Base-by-base conservation (phyloP, 1,140 invertebrate genomes). In the Achatina immaculata region DNA sequence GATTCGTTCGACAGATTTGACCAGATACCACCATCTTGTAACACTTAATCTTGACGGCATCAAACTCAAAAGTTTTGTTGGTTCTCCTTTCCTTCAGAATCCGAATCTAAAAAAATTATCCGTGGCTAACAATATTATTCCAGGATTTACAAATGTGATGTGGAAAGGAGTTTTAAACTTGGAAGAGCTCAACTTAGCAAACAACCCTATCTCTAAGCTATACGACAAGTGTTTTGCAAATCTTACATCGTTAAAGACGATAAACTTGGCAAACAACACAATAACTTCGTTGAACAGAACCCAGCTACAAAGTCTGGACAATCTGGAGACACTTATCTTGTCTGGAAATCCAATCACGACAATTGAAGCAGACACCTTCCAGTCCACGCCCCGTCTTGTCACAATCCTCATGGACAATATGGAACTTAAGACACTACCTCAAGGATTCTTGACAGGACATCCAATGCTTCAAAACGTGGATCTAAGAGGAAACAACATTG, bases 261-360 rank as follows among this genome's bases (percentile, higher is more conserved):
- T 87, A 4, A 69, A 83, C 40, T 38, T 87, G 38, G 75, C 74
- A 21, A 31, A 43, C 16, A 88, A 88, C 77, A 65, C 71, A 11
- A n/a, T 88, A 14, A 24, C 68, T n/a, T 28, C 1, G 1, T 77
- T 88, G 16, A 62, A 73, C 1, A 31, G 75, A 9, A 42, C 77
- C 24, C 80, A 55, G 34, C 87, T 88, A 74, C 42, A 81, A 45
- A 86, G 86, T 4, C 82, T 88, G 24, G n/a, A 24, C 3, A 85
- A 74, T 62, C 48, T 88, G 19, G 55, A 80, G n/a, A 79, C 68
- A 0, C 45, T 88, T 0, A 82, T 83, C 73, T 51, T 87, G 9
- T 71, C 82, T 28, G 62, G 24, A 0, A 88, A 88, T 75, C 40
- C 72, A 3, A 82, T 87, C 45, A 75, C 66, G 16, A 48, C 62